Base-by-base conservation (phyloP, 2,888 invertebrate species). In the Leucoptera coffeella region DNA sequence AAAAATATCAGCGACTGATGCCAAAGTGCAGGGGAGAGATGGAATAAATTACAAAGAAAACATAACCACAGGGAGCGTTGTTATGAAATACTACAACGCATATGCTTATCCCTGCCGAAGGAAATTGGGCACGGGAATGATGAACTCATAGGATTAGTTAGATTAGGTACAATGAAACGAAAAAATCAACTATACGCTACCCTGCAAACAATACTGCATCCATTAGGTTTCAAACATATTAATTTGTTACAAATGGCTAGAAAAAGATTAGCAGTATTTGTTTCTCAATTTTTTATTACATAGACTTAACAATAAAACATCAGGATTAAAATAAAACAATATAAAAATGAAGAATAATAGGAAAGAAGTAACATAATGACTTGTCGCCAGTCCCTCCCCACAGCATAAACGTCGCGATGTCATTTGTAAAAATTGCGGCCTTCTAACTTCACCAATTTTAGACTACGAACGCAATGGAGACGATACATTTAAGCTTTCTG, bases 1-100 rank as follows among this genome's bases (percentile, higher is more conserved):
- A 73, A 73, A 67, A 73, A 73, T 73, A 73, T 73, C 72, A 69
- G 69, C 67, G 67, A 59, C 65, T 65, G 60, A 67, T 65, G 65
- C 60, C 62, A 59, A 61, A 61, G 62, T 62, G 48, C 60, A 58
- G 65, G 67, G 69, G 65, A 59, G 61, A 45, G 58, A 59, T 50
- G 54, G 69, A 69, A 67, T 69, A 69, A 67, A 69, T 69, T 67
- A 69, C 62, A 57, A 67, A 65, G 65, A 65, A 69, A 62, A 65
- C 61, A 62, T 20, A 65, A 65, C 62, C 52, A 57, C 43, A 47
- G 56, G 60, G 65, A 65, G 57, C 48, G 44, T 48, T 54, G 58
- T 55, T 60, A 58, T 56, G 54, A 60, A 51, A 50, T 54, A 61
- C 46, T 52, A 50, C 45, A 46, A 47, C 55, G 48, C 55, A 56